Conservation (phyloP, 2,797 vertebrate species). For the Falco novaeseelandiae region DNA sequence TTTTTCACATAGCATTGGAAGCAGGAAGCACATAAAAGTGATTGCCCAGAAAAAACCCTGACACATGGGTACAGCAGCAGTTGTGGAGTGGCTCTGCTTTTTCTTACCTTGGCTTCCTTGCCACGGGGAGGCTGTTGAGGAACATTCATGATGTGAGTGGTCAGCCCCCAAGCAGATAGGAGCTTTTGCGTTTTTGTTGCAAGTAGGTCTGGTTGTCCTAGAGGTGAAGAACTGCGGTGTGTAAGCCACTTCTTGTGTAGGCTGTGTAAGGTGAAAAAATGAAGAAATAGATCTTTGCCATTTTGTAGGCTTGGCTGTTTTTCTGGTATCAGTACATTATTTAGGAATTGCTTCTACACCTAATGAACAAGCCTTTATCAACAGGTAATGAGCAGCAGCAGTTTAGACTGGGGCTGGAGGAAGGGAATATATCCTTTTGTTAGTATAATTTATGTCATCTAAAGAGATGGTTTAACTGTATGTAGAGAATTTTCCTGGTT, state of each 20-base stretch:
- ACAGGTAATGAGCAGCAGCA: background rate
- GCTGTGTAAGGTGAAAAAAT: background rate
- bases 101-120: background rate
- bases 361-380: background rate
- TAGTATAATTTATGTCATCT: background rate
- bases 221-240: background rate
- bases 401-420: background rate
- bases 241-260: background rate
- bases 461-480: background rate
- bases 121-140: background rate
- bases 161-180: background rate
- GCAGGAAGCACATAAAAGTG: background rate
- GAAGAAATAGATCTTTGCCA: background rate
- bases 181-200: background rate
- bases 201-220: background rate
- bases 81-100: background rate
- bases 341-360: background rate
- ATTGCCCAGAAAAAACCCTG: background rate
- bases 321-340: background rate
- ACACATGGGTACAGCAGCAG: rapidly evolving
- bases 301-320: background rate
- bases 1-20: background rate
- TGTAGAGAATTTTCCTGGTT: background rate
- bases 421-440: background rate
- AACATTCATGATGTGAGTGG: rapidly evolving